phyloP scores from a whole-genome alignment of 92 coral and sea anemone genomes.

The Porites lobata region DNA sequence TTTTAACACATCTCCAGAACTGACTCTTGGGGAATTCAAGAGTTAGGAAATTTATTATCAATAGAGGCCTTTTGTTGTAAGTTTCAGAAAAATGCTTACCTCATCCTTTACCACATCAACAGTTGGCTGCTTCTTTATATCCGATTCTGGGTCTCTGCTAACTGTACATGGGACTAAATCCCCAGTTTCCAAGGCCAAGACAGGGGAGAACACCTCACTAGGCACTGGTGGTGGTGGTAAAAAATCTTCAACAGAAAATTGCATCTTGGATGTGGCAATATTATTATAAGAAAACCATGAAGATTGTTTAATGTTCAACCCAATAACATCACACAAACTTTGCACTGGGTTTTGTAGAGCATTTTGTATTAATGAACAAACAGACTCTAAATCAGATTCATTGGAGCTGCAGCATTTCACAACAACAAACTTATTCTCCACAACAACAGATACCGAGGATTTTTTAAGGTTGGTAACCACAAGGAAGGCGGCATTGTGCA shows the following conservation, averaged over 20 bases:
- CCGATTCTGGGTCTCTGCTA: neutral
- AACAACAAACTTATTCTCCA: neutral
- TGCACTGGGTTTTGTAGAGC: neutral
- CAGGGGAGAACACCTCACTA: neutral
- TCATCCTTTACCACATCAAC: neutral
- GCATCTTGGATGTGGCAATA: no score
- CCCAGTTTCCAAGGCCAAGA: neutral
- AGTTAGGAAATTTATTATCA: no score
- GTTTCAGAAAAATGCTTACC: neutral
- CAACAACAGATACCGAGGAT: constrained; percentile 9
- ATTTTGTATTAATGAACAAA: neutral
- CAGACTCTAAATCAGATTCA: neutral
- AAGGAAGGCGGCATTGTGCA: neutral
- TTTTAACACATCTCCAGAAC: no score
- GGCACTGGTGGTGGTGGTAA: no score
- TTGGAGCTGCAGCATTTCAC: constrained; percentile 8
- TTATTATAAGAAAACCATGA: neutral
- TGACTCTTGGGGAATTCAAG: no score
- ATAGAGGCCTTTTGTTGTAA: no score
- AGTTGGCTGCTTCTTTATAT: neutral
- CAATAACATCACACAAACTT: neutral
- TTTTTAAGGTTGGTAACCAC: neutral
- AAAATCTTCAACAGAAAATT: neutral
- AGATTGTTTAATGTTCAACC: neutral
- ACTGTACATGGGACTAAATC: neutral